Evolutionary conservation across 2,113 vertebrate species (phyloP), one percentile per base, ranked within the genome.

Genomic region (Sylvilagus bachmani): DNA sequence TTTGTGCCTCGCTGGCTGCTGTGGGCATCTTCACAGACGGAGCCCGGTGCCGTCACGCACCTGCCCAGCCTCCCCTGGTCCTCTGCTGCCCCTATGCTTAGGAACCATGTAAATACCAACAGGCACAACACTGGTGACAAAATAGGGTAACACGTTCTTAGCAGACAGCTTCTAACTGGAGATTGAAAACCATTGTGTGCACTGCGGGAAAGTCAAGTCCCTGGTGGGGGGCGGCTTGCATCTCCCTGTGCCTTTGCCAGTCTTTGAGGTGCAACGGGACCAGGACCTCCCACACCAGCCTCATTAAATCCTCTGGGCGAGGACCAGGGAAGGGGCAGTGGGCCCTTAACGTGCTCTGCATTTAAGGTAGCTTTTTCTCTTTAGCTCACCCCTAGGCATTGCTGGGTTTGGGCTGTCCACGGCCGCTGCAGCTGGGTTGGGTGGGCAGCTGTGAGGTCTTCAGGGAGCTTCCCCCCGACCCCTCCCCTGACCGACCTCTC

Each of bases 401-500:
- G n/a, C n/a, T 13, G 53, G 16, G 55, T n/a, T 83, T 2, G 12
- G 38, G 51, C 36, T 85, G 78, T 85, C 27, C 27, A 0, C 2
- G 31, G 51, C 27, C 33, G 22, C 27, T 2, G 61, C 55, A 58
- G 14, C 44, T 44, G 44, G 6, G 44, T 44, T 44, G 44, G 6
- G 44, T 44, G 44, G 69, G 67, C 70, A 44, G 27, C 3, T 9
- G 49, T 2, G 0, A 29, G 69, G 78, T 67, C 74, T 29, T 3
- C 8, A 3, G 22, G n/a, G 70, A 93, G 51, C 17, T 80, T 49
- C 14, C 0, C 44, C 0, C 0, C 2, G 5, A 25, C 38, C 36
- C 51, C 25, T 5, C 16, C 12, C 49, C 19, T 55, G 36, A 10
- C 53, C 89, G 27, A 86, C 90, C 92, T 92, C 82, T 92, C 78